phyloP scores from a whole-genome alignment of 1,140 invertebrate species.

The Tachypleus tridentatus region DNA sequence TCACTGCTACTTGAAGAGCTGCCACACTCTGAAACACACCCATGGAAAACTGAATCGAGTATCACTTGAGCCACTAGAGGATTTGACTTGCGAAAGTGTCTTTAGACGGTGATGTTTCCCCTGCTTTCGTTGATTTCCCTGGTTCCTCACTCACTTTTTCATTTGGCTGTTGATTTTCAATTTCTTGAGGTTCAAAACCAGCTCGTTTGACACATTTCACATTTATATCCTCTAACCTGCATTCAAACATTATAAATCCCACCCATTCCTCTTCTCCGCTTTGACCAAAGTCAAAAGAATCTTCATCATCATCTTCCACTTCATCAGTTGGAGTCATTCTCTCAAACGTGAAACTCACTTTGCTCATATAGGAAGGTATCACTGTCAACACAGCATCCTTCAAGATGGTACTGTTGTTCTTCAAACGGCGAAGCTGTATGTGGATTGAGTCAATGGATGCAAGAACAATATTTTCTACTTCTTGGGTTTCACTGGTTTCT shows the following conservation, averaged over 20 bases:
- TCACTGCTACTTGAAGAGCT: conserved; percentile 11
- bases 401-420: conserved; percentile 69
- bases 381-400: conserved; percentile 77
- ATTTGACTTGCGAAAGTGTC: conserved; percentile 8
- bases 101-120: conserved; percentile 13
- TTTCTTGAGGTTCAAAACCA: conserved; percentile 34
- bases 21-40: conserved; percentile 18
- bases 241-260: conserved; percentile 95
- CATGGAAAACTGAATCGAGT: conserved; percentile 18
- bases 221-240: conserved; percentile 78
- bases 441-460: conserved; percentile 71
- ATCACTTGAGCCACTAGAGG: conserved; percentile 12
- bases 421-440: conserved; percentile 72
- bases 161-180: conserved; percentile 30
- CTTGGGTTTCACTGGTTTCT: conserved; percentile 72
- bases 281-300: background rate
- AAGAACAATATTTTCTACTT: conserved; percentile 73
- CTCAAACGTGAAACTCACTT: conserved; percentile 59
- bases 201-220: conserved; percentile 59
- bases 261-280: conserved; percentile 52
- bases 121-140: background rate
- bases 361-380: conserved; percentile 73
- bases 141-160: background rate
- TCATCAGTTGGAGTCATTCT: conserved; percentile 19
- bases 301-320: background rate